Base-by-base conservation (phyloP, 2,888 invertebrate genomes). In the Tyria jacobaeae region DNA sequence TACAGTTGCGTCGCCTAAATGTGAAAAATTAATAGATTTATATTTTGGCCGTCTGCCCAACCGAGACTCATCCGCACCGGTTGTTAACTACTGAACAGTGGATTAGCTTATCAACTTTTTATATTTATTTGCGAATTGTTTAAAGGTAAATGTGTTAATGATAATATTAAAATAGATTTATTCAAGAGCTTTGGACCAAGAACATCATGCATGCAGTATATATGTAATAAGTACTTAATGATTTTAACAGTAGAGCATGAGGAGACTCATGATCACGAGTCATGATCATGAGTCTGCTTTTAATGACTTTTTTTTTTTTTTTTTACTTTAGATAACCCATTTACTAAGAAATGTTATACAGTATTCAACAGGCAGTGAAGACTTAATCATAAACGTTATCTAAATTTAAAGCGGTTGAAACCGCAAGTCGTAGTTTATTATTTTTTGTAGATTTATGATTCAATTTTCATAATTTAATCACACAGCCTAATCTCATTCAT, bases 1-100 rank as follows among this genome's bases (percentile, higher is more conserved):
- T 50, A 55, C 56, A 57, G 74, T 81, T 82, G 77, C 85, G 81
- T 84, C 82, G 82, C 75, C 83, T 81, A 78, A n/a, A 73, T 76
- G 79, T 70, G 75, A 83, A 83, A 87, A 85, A 82, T 70, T 76
- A 82, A 82, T 80, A 68, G 65, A 75, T 75, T 79, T 73, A 81
- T 81, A 81, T 78, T 80, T 81, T 89, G 89, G 89, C 86, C 75
- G 7, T 37, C n/a, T 79, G 87, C 89, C 89, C 77, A 86, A 84
- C 81, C 77, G 73, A 70, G 64, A 58, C 64, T 60, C 59, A 50
- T 66, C 48, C 57, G 50, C 21, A 68, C 35, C 61, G 56, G 49
- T 60, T 47, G 47, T 47, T 17, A 55, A 47, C 35, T 55, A 17
- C 47, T 34, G 47, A 34, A 41, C 44, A 34, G 34, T 34, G 34